These are phyloP conservation scores for Laticauda colubrina DNA, from an alignment of 2,113 vertebrate genomes.

Conservation along the genomic window DNA sequence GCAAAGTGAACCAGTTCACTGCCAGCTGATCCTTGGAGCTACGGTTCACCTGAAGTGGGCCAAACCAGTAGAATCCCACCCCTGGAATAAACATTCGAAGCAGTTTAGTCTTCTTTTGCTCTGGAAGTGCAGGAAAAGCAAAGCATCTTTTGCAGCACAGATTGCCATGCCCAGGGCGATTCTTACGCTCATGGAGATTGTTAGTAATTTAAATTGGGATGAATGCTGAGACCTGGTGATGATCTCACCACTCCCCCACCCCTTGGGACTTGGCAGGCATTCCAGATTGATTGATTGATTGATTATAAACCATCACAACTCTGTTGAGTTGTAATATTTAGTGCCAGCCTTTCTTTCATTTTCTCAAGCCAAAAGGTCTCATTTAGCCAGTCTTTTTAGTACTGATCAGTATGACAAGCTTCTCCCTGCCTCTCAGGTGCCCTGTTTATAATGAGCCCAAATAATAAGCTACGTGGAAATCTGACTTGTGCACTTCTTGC, in stretches of 20 bases:
- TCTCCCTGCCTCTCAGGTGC: accelerated
- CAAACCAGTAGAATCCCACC: too few relatives aligned
- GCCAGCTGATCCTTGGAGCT: too few relatives aligned
- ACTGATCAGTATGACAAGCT: not conserved
- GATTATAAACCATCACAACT: not conserved
- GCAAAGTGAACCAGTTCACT: too few relatives aligned
- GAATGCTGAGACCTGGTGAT: too few relatives aligned
- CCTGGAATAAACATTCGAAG: not conserved
- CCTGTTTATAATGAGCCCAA: constrained; percentile 5
- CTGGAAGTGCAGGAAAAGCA: not conserved
- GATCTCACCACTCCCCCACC: not conserved
- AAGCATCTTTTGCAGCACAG: not conserved
- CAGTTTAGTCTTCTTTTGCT: not conserved
- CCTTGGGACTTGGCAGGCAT: not conserved
- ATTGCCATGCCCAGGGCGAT: not conserved
- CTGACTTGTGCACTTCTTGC: not conserved
- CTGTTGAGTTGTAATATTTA: not conserved
- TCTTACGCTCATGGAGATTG: not conserved
- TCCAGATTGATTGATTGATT: not conserved
- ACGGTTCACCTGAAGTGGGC: too few relatives aligned
- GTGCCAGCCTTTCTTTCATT: not conserved
- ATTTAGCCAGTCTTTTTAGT: not conserved
- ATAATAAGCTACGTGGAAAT: constrained; percentile 11
- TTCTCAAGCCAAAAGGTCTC: constrained; percentile 1
- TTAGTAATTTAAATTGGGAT: not conserved